phyloP scores from a whole-genome alignment of 37 sponge, comb jelly and placozoan species.

The Amphimedon queenslandica region DNA sequence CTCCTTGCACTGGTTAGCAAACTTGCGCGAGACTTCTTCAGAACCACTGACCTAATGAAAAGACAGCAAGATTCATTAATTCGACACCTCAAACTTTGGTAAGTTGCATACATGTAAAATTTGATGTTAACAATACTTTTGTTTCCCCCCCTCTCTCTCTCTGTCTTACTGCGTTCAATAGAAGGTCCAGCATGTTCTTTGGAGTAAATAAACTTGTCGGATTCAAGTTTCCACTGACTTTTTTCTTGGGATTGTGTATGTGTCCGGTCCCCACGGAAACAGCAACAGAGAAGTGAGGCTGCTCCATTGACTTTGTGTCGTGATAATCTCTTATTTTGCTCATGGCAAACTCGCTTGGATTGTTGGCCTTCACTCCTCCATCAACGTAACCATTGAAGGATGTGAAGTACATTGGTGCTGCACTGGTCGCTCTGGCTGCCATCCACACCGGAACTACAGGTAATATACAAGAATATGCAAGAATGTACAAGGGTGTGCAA shows the following conservation, averaged over 20 bases:
- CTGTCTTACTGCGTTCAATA: not conserved
- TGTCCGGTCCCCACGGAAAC: conserved; percentile 1
- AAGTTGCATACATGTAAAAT: no score
- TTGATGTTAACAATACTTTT: no score
- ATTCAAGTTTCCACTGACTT: not conserved
- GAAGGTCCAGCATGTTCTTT: not conserved
- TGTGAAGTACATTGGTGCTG: conserved; percentile 15
- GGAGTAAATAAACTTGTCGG: not conserved
- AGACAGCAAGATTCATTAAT: not conserved
- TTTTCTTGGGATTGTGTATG: not conserved
- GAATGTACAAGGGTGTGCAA: not conserved
- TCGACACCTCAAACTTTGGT: no score
- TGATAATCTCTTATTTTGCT: conserved; percentile 1
- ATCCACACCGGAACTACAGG: conserved; percentile 13
- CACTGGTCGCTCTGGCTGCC: conserved; percentile 17
- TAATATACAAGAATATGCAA: not conserved
- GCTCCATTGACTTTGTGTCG: not conserved
- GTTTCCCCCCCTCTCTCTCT: no score
- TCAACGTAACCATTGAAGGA: conserved; percentile 8
- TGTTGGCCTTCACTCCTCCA: conserved; percentile 28
- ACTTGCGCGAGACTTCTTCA: not conserved
- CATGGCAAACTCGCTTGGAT: conserved; percentile 6
- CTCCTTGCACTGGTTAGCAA: not conserved
- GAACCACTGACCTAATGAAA: not conserved
- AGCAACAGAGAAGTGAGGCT: not conserved